phyloP scores from a whole-genome alignment of 2,888 invertebrate species.

The Plagiodera versicolora region DNA sequence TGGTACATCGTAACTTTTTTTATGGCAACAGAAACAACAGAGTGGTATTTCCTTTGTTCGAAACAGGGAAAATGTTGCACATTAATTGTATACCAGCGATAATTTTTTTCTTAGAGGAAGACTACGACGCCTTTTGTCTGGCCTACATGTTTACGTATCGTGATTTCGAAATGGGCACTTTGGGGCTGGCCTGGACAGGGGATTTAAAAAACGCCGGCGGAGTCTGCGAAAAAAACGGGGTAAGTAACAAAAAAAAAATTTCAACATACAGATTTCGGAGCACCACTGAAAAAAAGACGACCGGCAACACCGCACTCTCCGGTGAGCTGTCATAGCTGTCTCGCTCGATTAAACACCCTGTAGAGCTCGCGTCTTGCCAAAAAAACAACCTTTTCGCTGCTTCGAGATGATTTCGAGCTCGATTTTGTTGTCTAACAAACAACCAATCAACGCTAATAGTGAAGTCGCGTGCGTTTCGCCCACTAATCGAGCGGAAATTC shows the following conservation, averaged over 20 bases:
- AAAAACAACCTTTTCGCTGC: no score
- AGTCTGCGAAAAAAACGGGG: slow-evolving; percentile 96
- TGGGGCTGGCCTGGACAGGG: slow-evolving; percentile 98
- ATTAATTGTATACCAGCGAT: slow-evolving; percentile 1
- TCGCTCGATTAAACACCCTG: no score
- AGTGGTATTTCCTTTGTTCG: neutral
- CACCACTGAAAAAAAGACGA: no score
- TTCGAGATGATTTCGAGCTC: no score
- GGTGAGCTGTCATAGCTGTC: no score
- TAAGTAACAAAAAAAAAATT: no score
- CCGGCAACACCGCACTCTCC: no score
- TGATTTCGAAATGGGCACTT: slow-evolving; percentile 93
- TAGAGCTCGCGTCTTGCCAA: no score
- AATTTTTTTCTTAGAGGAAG: slow-evolving; percentile 72
- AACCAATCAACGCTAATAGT: neutral
- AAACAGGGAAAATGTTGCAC: neutral
- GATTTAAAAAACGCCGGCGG: slow-evolving; percentile 96
- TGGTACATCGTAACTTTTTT: no score
- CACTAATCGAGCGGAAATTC: neutral
- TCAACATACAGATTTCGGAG: no score
- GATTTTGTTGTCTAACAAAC: neutral
- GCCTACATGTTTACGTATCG: slow-evolving; percentile 99
- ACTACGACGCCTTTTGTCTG: slow-evolving; percentile 97
- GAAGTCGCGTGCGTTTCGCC: neutral
- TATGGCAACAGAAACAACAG: no score